A percentile compares a stretch with the other conserved stretches of the same genome.
Conservation (phyloP, 2,113 vertebrate species). For the Aleadryas rufinucha region DNA sequence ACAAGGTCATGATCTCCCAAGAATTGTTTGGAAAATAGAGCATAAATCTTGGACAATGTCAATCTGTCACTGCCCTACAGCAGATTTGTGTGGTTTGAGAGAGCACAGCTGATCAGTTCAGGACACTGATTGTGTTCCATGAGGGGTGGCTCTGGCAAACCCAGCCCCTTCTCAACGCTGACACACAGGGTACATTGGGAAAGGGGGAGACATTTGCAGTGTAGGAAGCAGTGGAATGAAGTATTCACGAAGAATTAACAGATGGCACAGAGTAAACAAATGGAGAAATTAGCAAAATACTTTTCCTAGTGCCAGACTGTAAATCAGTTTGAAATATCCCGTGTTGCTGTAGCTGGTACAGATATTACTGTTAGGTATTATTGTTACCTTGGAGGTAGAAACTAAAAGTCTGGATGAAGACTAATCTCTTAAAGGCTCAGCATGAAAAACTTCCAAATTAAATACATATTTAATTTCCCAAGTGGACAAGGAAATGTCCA, state of each 20-base stretch:
- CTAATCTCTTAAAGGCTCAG: background rate
- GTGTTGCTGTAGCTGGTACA: background rate
- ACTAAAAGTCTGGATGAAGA: background rate
- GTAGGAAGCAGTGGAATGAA: background rate
- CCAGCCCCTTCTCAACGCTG: background rate
- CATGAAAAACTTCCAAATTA: background rate
- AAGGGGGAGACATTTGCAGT: background rate
- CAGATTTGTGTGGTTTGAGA: background rate
- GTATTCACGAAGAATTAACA: background rate
- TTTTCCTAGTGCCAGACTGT: background rate
- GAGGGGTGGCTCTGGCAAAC: background rate
- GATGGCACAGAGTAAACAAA: constrained; percentile 10
- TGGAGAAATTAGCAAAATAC: background rate
- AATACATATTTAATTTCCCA: background rate
- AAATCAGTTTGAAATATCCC: background rate
- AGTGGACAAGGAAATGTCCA: background rate
- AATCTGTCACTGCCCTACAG: background rate
- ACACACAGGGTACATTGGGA: background rate
- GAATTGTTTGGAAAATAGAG: background rate
- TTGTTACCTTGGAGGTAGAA: background rate
- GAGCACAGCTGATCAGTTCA: background rate
- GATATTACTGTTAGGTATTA: background rate
- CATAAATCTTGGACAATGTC: background rate
- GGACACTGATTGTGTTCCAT: background rate
- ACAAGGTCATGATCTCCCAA: background rate